phyloP scores from a whole-genome alignment of 1,140 invertebrate genomes.

The Procambarus clarkii region DNA sequence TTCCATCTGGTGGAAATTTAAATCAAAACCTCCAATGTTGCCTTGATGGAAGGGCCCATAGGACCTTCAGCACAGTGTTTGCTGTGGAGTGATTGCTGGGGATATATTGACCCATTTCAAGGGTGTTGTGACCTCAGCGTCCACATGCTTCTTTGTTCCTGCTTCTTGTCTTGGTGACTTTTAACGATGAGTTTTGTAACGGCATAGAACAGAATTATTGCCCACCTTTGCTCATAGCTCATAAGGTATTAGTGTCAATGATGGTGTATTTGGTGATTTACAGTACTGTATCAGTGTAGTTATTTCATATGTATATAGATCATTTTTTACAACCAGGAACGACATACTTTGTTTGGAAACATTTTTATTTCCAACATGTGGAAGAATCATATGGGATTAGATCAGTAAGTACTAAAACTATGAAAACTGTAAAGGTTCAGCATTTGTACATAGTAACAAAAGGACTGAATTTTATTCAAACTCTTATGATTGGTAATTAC shows the following conservation, averaged over 20 bases:
- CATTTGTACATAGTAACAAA: conserved; percentile 5
- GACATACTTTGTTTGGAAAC: conserved; percentile 63
- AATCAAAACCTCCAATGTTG: conserved; percentile 69
- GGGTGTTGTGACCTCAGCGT: conserved; percentile 15
- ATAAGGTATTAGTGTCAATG: conserved; percentile 70
- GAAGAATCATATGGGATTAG: conserved; percentile 50
- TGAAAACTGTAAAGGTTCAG: conserved; percentile 25
- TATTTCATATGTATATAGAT: conserved; percentile 70
- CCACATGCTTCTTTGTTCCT: conserved; percentile 40
- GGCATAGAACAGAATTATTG: conserved; percentile 51
- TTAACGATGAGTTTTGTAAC: conserved; percentile 28
- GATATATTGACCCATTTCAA: conserved; percentile 1
- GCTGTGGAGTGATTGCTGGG: conserved; percentile 4
- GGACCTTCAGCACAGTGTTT: conserved; percentile 36
- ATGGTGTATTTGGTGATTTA: conserved; percentile 70
- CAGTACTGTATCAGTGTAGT: conserved; percentile 67
- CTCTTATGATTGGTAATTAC: conserved; percentile 14
- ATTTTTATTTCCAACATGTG: conserved; percentile 67
- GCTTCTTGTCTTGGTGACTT: conserved; percentile 47
- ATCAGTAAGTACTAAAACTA: conserved; percentile 25
- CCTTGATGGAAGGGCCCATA: conserved; percentile 56
- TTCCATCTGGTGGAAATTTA: conserved; percentile 61
- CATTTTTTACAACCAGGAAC: conserved; percentile 70
- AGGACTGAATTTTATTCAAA: conserved; percentile 17
- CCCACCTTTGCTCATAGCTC: conserved; percentile 69